phyloP scores from a whole-genome alignment of 2,888 invertebrate genomes.

The Xylota sylvarum region DNA sequence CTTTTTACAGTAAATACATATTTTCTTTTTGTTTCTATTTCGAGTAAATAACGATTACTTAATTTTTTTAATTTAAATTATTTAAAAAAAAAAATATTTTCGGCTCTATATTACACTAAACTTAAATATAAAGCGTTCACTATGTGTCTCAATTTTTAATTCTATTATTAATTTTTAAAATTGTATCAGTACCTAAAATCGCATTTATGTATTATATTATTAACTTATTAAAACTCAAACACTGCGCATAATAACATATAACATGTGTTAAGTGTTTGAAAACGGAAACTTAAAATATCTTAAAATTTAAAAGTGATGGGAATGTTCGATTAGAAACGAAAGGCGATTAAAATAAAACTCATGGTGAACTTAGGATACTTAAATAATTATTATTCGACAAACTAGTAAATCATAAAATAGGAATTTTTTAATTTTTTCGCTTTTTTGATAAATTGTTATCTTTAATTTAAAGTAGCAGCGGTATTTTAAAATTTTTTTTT shows the following conservation, averaged over 20 bases:
- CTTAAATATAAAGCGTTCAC: conserved; percentile 62
- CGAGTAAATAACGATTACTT: conserved; percentile 56
- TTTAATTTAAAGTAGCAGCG: conserved; percentile 73
- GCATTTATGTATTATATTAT: conserved; percentile 12
- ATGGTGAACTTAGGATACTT: conserved; percentile 48
- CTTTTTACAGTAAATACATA: conserved; percentile 53
- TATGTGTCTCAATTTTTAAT: conserved; percentile 46
- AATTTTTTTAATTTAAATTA: conserved; percentile 30
- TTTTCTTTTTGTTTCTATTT: conserved; percentile 18
- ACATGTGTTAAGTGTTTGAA: conserved; percentile 21
- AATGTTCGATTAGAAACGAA: conserved; percentile 53
- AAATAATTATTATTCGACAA: conserved; percentile 36
- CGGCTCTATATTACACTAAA: conserved; percentile 48
- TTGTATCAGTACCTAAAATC: conserved; percentile 33
- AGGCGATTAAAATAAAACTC: conserved; percentile 11
- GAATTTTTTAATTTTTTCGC: conserved; percentile 49
- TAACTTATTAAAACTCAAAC: conserved; percentile 12
- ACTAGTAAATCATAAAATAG: conserved; percentile 65
- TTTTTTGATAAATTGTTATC: conserved; percentile 25
- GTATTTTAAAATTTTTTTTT: conserved; percentile 41
- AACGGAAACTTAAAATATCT: conserved; percentile 35
- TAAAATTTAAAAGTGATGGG: conserved; percentile 43
- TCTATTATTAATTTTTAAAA: conserved; percentile 29
- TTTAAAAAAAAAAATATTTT: conserved; percentile 31
- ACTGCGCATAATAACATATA: neutral